phyloP scores from a whole-genome alignment of 2,113 vertebrate species.

The Camelus bactrianus region DNA sequence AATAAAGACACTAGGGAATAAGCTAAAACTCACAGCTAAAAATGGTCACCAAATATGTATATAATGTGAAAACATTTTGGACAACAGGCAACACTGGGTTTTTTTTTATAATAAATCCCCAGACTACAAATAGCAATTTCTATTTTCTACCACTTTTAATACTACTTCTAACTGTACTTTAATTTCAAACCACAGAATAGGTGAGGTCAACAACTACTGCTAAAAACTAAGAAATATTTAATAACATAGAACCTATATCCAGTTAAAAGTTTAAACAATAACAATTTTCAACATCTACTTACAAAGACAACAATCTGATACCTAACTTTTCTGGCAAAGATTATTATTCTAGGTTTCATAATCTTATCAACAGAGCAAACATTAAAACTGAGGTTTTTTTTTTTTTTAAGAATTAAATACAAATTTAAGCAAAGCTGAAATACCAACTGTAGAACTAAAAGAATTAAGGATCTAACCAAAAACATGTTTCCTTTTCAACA shows the following conservation, averaged over 20 bases:
- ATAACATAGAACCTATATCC: constrained; percentile 33
- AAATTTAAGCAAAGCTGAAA: constrained; percentile 65
- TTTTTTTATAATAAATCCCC: background rate
- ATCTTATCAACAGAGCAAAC: constrained; percentile 57
- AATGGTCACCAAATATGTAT: background rate
- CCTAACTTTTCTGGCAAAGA: constrained; percentile 32
- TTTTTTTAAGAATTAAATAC: constrained; percentile 18
- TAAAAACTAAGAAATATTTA: constrained; percentile 56
- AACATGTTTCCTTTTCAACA: constrained; percentile 51
- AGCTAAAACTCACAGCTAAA: constrained; percentile 49
- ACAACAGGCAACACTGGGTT: background rate
- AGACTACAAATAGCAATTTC: background rate
- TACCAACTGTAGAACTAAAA: constrained; percentile 44
- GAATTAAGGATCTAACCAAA: constrained; percentile 50
- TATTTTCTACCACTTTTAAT: constrained; percentile 31
- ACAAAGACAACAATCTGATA: constrained; percentile 47
- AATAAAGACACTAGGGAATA: constrained; percentile 14
- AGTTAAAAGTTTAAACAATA: constrained; percentile 10
- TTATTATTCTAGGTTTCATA: background rate
- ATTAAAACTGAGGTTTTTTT: constrained; percentile 43
- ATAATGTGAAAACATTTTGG: background rate
- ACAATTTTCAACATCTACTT: constrained; percentile 55
- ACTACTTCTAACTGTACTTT: background rate
- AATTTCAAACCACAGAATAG: constrained; percentile 40
- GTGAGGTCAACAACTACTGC: background rate